Base-by-base conservation (phyloP, 2,113 vertebrate genomes). In the Mungos mungo region DNA sequence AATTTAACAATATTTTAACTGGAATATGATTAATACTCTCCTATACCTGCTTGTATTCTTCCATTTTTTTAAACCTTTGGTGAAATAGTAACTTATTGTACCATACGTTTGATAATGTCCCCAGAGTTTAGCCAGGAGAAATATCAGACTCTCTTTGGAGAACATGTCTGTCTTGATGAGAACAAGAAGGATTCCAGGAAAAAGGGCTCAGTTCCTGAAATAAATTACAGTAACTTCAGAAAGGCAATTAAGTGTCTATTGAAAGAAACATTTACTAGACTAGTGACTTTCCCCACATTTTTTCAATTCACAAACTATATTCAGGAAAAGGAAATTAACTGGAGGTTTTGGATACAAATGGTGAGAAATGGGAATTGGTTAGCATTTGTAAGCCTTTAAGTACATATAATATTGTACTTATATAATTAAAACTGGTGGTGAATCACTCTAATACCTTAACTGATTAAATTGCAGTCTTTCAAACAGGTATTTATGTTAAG, bases 391-490 rank as follows among this genome's bases (percentile, higher is more conserved):
- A 98, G 93, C 84, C 96, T 97, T 95, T 97, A 97, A 95, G 95
- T 88, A 97, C 95, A 98, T 97, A 98, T 93, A 98, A 89, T 98
- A 98, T 98, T 98, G 89, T 97, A 96, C 82, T 97, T 98, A 97
- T 87, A 2, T 98, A 98, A 97, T 98, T 98, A 98, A 98, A 85
- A 71, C 88, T 98, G 80, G 97, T 98, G 95, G 94, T 98, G 98
- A 98, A 98, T 98, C 92, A 95, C 87, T 98, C 50, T 96, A 97
- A 96, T 97, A 98, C 96, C 96, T 95, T 97, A 97, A 96, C 95
- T 98, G 97, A 98, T 97, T 98, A 97, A 98, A 97, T 95, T 93
- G 81, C 97, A 97, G 95, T 96, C 95, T 98, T 98, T 97, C 96
- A 97, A 97, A 98, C 85, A 98, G 96, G 66, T 96, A 94, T 98